These are phyloP conservation scores for Diaprepes abbreviatus DNA, from an alignment of 2,888 invertebrate species.

Conservation along the genomic window DNA sequence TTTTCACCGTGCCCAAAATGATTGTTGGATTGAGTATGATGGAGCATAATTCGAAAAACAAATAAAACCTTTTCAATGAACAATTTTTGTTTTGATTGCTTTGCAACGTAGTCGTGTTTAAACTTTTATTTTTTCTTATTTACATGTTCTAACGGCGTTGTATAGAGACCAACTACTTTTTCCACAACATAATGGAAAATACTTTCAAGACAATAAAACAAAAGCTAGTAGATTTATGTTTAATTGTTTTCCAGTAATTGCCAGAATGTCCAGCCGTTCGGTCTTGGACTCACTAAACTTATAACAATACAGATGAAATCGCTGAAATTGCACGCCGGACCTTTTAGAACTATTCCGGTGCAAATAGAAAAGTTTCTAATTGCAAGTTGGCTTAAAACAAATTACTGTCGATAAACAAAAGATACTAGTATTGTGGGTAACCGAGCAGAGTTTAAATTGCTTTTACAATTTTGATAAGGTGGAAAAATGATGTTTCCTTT, in stretches of 20 bases:
- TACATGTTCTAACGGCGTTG: too few species aligned
- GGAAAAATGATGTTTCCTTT: too few species aligned
- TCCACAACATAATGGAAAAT: background rate
- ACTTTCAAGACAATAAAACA: background rate
- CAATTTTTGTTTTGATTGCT: too few species aligned
- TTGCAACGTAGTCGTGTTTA: too few species aligned
- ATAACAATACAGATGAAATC: constrained; percentile 25
- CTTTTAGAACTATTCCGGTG: constrained; percentile 4
- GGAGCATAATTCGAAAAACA: too few species aligned
- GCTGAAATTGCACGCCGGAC: constrained; percentile 5
- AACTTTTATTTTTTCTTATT: too few species aligned
- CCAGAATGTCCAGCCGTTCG: background rate
- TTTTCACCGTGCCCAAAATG: too few species aligned
- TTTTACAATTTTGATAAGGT: too few species aligned
- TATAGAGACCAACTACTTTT: too few species aligned
- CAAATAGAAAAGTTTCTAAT: constrained; percentile 13
- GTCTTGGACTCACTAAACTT: constrained; percentile 23
- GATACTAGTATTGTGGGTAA: background rate
- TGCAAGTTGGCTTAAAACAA: constrained; percentile 7
- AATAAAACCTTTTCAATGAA: too few species aligned
- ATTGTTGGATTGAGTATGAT: too few species aligned
- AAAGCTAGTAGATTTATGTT: background rate
- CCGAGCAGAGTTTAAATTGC: background rate
- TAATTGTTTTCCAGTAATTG: constrained; percentile 14
- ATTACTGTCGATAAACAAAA: constrained; percentile 15